Evolutionary conservation across 1,140 invertebrate species (phyloP), one percentile per base, ranked within the genome.

Genomic region (Aphidius gifuensis): DNA sequence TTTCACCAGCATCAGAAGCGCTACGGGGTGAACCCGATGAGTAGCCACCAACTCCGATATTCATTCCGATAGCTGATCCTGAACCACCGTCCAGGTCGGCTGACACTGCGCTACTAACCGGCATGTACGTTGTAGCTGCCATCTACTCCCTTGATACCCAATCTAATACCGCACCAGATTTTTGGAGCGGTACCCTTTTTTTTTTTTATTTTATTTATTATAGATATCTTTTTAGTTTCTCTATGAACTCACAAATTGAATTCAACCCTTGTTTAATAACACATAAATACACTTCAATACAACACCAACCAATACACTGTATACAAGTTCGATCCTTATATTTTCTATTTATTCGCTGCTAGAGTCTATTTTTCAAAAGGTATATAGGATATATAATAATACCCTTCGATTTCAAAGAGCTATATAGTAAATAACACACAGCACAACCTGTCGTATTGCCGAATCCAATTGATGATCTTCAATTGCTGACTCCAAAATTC

Each of bases 51-150:
- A 85, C 83, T 71, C 77, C 68, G 79, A 87, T 85, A 78, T 86
- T 87, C 85, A 86, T 86, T 71, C 88, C 88, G 81, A 88, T 86
- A 72, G 87, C 78, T 85, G 87, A 86, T 81, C 90, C 86, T 70
- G 87, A 83, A 68, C 83, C 83, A 81, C 83, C 85, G 83, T 92
- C 90, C 81, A 92, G 84, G 77, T 92, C 90, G 72, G 84, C 79
- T 68, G 84, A 84, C 67, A 86, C 84, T 80, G 87, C 87, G 81
- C 86, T 88, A 82, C 86, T 87, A 79, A 86, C 84, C 75, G 88
- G 87, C 88, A 92, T 90, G 83, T 92, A 92, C 84, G 90, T 91
- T 82, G 90, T 91, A 83, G 88, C 84, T 84, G 90, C 90, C 90
- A 92, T 91, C 76, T 80, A 82, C 80, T 75, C 71, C 68, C 72